Base-by-base conservation (phyloP, 2,797 vertebrate species). In the Gila robusta region DNA sequence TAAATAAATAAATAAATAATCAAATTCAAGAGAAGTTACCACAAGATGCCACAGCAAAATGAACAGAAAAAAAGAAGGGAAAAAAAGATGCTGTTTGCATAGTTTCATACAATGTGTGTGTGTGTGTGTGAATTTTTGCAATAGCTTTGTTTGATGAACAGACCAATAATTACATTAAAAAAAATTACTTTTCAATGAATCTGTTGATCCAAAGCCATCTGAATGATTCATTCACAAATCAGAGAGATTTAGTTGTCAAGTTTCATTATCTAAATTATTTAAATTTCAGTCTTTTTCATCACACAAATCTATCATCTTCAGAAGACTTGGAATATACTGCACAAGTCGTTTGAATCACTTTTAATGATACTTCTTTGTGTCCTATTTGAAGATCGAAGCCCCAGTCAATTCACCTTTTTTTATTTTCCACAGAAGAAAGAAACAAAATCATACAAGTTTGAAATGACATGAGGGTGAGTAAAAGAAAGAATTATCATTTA, bases 141-240 rank as follows among this genome's bases (percentile, higher is more conserved):
- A 19, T 14, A 47, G 23, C 12, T 44, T 73, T 73, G 71, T 9
- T 47, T 73, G 71, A 73, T n/a, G 47, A 73, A 73, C 71, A 73
- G 37, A 71, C 14, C 21, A 41, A n/a, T 14, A 71, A 44, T 44
- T 72, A 59, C 37, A 6, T 6, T 39, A 10, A n/a, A 59, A 10
- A n/a, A n/a, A n/a, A n/a, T n/a, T 2, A 59, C 56, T 59, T 59
- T 59, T n/a, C 23, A 62, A 62, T 62, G 10, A n/a, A 26, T 26
- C 1, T 4, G 56, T 62, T 62, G 56, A 62, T 59, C 21, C 54
- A 59, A 10, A 72, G 23, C 41, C 0, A 10, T 72, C 6, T 47
- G n/a, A 47, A 4, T 72, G 70, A 44, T 44, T 44, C 1, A 14
- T 70, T 41, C 21, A 44, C 39, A 2, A 72, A 26, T 3, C 14